Base-by-base conservation (phyloP, 92 coral and sea anemone species). In the Nematostella vectensis region DNA sequence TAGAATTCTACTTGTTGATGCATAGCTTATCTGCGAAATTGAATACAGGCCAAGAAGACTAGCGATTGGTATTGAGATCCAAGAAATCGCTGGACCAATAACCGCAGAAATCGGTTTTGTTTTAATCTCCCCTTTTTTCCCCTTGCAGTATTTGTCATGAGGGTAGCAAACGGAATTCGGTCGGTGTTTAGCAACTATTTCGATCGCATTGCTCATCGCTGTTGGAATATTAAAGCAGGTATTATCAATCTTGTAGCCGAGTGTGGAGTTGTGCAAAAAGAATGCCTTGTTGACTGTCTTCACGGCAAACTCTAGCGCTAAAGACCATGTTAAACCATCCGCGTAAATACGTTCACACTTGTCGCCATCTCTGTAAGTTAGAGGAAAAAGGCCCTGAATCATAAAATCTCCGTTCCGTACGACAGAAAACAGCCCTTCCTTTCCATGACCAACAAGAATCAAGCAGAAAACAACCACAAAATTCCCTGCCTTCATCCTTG, bases 21-120 rank as follows among this genome's bases (percentile, higher is more conserved):
- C 89, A 53, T 82, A 93, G 31, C 99, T 83, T 1, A 87, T 78
- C 62, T 82, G 94, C 3, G 96, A 94, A 20, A 93, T 93, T 55
- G 56, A 75, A 30, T 87, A 93, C 37, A 93, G 47, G 15, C 96
- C 96, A 4, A 93, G 72, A 3, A 93, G 47, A 42, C 96, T 82
- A 0, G 99, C 96, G 1, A 82, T 69, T 0, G 99, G 99, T 1
- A 93, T 81, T 0, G 99, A 72, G 48, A 69, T 78, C 79, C 96
- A 78, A 3, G 99, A 93, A 0, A 64, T 67, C 0, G 94, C 96
- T 0, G 99, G 99, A 9, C 99, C 99, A 21, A 93, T 82, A 9
- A 93, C 88, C 0, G 96, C 88, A 1, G 85, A 60, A 12, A 82
- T 62, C 31, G 50, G 71, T 31, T 54, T 50, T 21, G 45, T 21